phyloP scores from a whole-genome alignment of 30 jellyfish, hydroid and myxozoan species.

The Sanderia malayensis region DNA sequence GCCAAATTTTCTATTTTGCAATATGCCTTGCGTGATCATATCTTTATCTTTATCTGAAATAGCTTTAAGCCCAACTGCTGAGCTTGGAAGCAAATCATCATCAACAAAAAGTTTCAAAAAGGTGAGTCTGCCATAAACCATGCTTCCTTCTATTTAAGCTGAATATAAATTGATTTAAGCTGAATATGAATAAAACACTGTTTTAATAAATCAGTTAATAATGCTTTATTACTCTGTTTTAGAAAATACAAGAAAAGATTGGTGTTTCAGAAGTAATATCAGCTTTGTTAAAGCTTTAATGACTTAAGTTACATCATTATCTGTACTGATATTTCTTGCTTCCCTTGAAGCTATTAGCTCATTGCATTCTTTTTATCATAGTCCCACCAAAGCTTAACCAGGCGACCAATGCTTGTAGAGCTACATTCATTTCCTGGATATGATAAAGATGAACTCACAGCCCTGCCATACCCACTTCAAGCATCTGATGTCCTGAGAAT shows the following conservation, averaged over 20 bases:
- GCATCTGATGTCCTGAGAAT: conserved; percentile 21
- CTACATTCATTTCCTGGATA: conserved; percentile 80
- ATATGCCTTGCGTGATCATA: background rate
- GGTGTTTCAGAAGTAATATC: conserved; percentile 32
- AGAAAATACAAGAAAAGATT: conserved; percentile 21
- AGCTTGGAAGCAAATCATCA: background rate
- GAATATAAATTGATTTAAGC: too few species aligned
- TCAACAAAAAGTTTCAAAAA: conserved; percentile 24
- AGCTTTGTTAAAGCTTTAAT: background rate
- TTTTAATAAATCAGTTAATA: too few species aligned
- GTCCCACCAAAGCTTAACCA: conserved; percentile 38
- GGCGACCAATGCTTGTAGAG: conserved; percentile 85
- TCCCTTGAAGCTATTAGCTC: background rate
- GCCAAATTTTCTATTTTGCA: background rate
- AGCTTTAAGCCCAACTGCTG: conserved; percentile 8
- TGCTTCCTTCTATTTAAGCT: too few species aligned
- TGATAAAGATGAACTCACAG: conserved; percentile 47
- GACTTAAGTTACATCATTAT: background rate
- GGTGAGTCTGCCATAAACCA: too few species aligned
- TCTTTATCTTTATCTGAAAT: background rate
- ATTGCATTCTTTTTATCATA: background rate
- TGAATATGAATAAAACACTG: too few species aligned
- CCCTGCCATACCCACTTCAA: conserved; percentile 54
- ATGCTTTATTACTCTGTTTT: background rate
- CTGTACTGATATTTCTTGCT: background rate